Conservation (phyloP, 2,113 vertebrate species). For the Phocoena sinus region DNA sequence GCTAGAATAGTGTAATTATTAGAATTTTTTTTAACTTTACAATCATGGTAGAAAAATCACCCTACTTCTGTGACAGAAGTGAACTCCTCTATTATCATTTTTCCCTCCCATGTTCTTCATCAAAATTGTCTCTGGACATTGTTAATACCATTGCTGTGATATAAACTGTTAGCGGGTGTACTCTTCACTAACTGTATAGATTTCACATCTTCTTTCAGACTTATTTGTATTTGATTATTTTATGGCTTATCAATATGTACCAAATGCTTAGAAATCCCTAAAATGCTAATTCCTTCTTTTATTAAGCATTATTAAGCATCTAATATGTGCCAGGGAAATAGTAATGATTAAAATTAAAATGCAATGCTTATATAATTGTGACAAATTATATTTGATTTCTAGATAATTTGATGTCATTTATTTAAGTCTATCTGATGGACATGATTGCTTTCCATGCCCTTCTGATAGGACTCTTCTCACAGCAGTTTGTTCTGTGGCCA, state of each 20-base stretch:
- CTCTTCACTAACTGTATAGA: not conserved
- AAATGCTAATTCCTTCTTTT: constrained; percentile 23
- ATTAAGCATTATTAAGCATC: not conserved
- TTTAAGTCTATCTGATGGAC: not conserved
- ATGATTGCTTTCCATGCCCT: not conserved
- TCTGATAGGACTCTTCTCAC: not conserved
- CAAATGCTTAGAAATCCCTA: constrained; percentile 6
- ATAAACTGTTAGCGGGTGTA: not conserved
- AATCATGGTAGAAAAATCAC: not conserved
- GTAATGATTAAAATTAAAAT: constrained; percentile 30
- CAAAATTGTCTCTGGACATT: not conserved
- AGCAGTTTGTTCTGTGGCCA: not conserved
- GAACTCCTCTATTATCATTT: not conserved
- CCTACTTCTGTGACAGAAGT: not conserved
- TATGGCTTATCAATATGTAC: constrained; percentile 25
- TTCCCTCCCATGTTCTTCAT: not conserved
- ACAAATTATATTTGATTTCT: constrained; percentile 34
- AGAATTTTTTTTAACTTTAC: not conserved
- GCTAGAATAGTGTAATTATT: not conserved
- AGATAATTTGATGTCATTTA: not conserved
- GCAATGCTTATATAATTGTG: not conserved
- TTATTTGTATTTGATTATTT: constrained; percentile 35
- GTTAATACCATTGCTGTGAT: not conserved
- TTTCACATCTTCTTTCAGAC: not conserved
- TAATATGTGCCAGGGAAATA: not conserved